Conservation (phyloP, 2,888 invertebrate species). For the Taenaris catops region DNA sequence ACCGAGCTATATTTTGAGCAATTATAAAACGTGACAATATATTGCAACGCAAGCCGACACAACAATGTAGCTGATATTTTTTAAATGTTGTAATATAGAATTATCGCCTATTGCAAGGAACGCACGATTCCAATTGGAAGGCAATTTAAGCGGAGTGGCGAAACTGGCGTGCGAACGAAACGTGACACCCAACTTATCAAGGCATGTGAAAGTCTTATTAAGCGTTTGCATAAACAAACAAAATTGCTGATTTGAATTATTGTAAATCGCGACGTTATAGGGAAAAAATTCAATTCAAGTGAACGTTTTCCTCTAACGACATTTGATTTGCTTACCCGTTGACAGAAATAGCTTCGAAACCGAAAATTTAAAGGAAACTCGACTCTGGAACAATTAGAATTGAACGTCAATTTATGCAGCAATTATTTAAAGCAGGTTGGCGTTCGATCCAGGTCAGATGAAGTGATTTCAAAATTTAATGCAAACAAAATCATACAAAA, state of each 20-base stretch:
- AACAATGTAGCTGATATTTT: conserved; percentile 12
- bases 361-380: conserved; percentile 30
- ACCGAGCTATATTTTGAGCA: no score
- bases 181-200: conserved; percentile 72
- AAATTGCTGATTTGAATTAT: conserved; percentile 1
- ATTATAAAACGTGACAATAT: not conserved
- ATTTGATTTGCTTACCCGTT: conserved; percentile 10
- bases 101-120: conserved; percentile 41
- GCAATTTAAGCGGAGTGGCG: conserved; percentile 66
- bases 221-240: conserved; percentile 31
- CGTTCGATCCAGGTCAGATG: conserved; percentile 72
- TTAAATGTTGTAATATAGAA: conserved; percentile 38
- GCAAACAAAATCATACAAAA: no score
- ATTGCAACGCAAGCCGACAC: not conserved
- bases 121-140: conserved; percentile 44
- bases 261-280: not conserved
- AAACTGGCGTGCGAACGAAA: conserved; percentile 66
- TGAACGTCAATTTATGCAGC: conserved; percentile 68
- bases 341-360: conserved; percentile 15
- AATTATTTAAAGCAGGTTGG: conserved; percentile 64
- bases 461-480: conserved; percentile 75
- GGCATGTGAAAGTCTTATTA: conserved; percentile 68
- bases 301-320: conserved; percentile 9
- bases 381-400: conserved; percentile 52
- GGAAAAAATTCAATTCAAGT: conserved; percentile 12